phyloP scores from a whole-genome alignment of 2,113 vertebrate genomes.

The Tamias sibiricus region DNA sequence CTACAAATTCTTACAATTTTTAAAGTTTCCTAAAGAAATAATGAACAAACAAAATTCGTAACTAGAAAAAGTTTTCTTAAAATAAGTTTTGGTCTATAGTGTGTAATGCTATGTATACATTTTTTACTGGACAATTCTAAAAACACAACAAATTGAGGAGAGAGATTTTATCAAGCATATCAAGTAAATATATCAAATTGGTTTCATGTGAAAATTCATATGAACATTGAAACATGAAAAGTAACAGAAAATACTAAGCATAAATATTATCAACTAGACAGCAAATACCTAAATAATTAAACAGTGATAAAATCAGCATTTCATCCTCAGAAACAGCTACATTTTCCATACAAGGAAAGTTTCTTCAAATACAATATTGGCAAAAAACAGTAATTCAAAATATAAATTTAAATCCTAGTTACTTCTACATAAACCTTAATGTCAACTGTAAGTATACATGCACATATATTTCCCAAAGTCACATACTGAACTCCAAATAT shows the following conservation, averaged over 20 bases:
- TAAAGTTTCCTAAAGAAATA: conserved; percentile 29
- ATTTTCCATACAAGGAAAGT: conserved; percentile 12
- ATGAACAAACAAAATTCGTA: conserved; percentile 2
- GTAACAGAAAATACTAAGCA: neutral
- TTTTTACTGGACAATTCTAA: neutral
- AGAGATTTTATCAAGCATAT: neutral
- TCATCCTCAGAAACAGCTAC: neutral
- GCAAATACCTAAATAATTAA: conserved; percentile 15
- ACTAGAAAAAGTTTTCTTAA: neutral
- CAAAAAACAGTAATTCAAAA: neutral
- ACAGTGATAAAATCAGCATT: conserved; percentile 23
- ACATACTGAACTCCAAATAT: neutral
- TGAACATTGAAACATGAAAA: conserved; percentile 41
- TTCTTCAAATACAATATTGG: neutral
- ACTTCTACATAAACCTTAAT: neutral
- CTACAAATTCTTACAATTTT: neutral
- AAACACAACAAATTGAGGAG: neutral
- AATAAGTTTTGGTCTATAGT: conserved; percentile 26
- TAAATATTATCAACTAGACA: neutral
- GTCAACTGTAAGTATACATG: neutral
- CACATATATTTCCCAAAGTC: conserved; percentile 34
- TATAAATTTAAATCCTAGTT: neutral
- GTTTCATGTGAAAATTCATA: neutral
- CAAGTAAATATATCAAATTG: neutral
- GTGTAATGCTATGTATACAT: conserved; percentile 14